Evolutionary conservation across 2,113 vertebrate species (phyloP), one percentile per base, ranked within the genome.

Genomic region (Marmota monax): DNA sequence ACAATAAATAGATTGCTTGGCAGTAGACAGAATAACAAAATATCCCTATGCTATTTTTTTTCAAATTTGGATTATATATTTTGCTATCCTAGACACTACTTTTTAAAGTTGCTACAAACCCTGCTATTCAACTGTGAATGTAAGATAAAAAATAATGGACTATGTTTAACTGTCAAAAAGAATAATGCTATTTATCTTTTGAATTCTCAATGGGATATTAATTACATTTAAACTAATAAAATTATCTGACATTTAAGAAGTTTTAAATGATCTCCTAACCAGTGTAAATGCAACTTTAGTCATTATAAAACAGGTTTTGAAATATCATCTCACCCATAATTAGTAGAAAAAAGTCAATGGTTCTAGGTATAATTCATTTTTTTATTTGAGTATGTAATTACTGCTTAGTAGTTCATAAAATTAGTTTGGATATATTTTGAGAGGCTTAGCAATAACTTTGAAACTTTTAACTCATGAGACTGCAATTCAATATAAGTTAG

Each of bases 241-340:
- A 96, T 90, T 82, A 94, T 84, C n/a, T 96, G 94, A 94, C 80
- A 95, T 97, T 97, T 96, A 96, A 84, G 56, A 92, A 92, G 69
- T 95, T 97, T 95, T 77, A 95, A 95, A 92, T 82, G 45, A 67
- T 77, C 82, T 97, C 67, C 70, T 96, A 87, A 86, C 61, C 84
- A 83, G n/a, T 84, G 20, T 45, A 77, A 89, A 77, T 37, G 88
- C 9, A 87, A 2, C 84, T 92, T 92, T 61, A 92, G 56, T 84
- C 72, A 89, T 95, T 56, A 88, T 37, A 84, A 95, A 97, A 96
- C 80, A 88, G 48, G 32, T 92, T 48, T 73, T 91, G 74, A 97
- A 97, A 97, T 97, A 97, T 92, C 94, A 97, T 93, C 85, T 96
- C n/a, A 51, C 45, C 78, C 29, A 72, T 97, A 95, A 92, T 97